Percentiles rank a stretch among this genome's conserved stretches.
phyloP scores from a whole-genome alignment of 2,113 vertebrate species.

The Xenopus borealis region DNA sequence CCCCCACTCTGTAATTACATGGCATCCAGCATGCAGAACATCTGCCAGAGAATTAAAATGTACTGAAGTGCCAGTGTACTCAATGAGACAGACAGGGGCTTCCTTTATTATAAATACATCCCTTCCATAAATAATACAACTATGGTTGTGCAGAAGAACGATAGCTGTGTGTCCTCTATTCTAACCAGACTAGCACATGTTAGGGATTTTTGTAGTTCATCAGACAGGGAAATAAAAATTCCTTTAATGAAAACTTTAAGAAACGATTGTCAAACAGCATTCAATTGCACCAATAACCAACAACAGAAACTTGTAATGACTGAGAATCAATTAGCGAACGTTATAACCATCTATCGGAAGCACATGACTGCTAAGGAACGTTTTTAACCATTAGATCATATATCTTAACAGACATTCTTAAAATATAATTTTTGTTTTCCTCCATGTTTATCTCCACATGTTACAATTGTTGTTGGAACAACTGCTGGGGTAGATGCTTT shows the following conservation, averaged over 20 bases:
- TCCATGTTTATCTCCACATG: not conserved
- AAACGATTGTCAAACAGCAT: no score
- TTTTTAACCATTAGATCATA: not conserved
- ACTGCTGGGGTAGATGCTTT: conserved; percentile 15
- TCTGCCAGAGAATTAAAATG: conserved; percentile 50
- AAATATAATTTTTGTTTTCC: not conserved
- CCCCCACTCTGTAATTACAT: conserved; percentile 41
- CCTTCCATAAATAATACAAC: conserved; percentile 21
- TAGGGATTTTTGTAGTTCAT: no score
- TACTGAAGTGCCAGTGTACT: conserved; percentile 38
- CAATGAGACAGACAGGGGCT: conserved; percentile 33
- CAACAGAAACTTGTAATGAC: no score
- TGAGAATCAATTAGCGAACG: not conserved
- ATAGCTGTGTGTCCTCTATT: conserved; percentile 8
- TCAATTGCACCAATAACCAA: no score
- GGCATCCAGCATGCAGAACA: conserved; percentile 50
- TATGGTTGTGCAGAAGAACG: conserved; percentile 2
- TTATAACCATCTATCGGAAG: not conserved
- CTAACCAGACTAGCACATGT: not conserved
- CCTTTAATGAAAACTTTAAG: no score
- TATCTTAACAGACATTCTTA: not conserved
- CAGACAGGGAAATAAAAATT: no score
- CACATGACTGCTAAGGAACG: not conserved
- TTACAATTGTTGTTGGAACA: not conserved
- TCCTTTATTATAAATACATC: conserved; percentile 14